These are phyloP conservation scores for Lagria hirta DNA, from an alignment of 2,888 invertebrate species.

Conservation along the genomic window DNA sequence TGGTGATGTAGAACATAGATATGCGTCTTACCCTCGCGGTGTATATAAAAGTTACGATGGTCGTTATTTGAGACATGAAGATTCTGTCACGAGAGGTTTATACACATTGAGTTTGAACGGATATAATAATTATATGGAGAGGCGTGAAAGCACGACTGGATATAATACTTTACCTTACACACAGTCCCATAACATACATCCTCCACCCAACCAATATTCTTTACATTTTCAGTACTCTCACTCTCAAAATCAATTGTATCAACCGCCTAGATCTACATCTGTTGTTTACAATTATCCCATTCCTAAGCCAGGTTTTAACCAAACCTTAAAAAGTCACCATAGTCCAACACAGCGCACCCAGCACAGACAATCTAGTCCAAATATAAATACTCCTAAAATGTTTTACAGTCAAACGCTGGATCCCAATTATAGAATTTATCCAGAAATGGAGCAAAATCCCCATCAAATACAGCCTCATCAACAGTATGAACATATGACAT, in stretches of 20 bases:
- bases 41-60: conserved; percentile 42
- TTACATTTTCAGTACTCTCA: conserved; percentile 13
- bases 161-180: conserved; percentile 21
- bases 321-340: conserved; percentile 21
- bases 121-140: conserved; percentile 48
- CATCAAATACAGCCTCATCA: conserved; percentile 52
- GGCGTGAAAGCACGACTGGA: too few relatives aligned
- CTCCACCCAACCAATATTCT: conserved; percentile 16
- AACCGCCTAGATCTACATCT: conserved; percentile 5
- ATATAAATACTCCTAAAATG: conserved; percentile 34
- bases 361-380: conserved; percentile 41
- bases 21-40: conserved; percentile 39
- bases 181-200: conserved; percentile 22
- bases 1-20: conserved; percentile 37
- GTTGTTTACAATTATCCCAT: conserved; percentile 24
- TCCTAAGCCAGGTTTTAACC: conserved; percentile 12
- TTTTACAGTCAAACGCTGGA: conserved; percentile 35
- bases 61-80: conserved; percentile 42
- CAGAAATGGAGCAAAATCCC: conserved; percentile 37
- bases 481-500: conserved; percentile 49
- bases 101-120: conserved; percentile 49
- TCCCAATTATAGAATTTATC: conserved; percentile 31
- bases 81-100: conserved; percentile 43
- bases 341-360: conserved; percentile 6
- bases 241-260: conserved; percentile 12